Evolutionary conservation across 2,888 invertebrate species (phyloP), one percentile per base, ranked within the genome.

Genomic region (Polyommatus icarus): DNA sequence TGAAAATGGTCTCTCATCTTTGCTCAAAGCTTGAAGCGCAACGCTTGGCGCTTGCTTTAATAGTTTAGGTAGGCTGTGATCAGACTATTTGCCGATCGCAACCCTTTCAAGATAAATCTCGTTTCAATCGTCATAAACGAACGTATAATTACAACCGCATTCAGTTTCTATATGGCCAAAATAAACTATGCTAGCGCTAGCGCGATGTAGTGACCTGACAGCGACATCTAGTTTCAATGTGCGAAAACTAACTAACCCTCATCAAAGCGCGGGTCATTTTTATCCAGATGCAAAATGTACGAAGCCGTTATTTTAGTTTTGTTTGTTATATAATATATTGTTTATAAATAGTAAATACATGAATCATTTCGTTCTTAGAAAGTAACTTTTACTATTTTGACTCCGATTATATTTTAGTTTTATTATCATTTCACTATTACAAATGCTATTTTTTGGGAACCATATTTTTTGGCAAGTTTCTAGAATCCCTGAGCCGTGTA

Each of bases 91-190:
- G 79, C 82, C 79, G 77, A 20, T 78, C 79, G 76, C 79, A 76
- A 79, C 84, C 83, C 82, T 84, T 83, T 80, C 84, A 80, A 82
- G 84, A 85, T 59, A 84, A 85, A 83, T 83, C 82, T 84, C 82
- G 82, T 84, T 83, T 83, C 83, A 77, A 24, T 76, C 32, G 76
- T 80, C 75, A 81, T 77, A 80, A 79, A 80, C 82, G 80, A 77
- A 59, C 29, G 10, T 29, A 7, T 20, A 5, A 1, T 0, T 4
- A 50, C 36, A 0, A 2, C 1, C 1, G 12, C 15, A 18, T 18
- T 67, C 67, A 15, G 5, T 67, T 67, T 32, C 29, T 32, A 67
- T 29, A 32, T 15, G 54, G 67, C 36, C 5, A 12, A 29, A 15
- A 1, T 29, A 29, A 29, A 50, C n/a, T 20, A 79, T 73, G 50